phyloP scores from a whole-genome alignment of 1,140 invertebrate genomes.

The Aphelinus atriplicis region DNA sequence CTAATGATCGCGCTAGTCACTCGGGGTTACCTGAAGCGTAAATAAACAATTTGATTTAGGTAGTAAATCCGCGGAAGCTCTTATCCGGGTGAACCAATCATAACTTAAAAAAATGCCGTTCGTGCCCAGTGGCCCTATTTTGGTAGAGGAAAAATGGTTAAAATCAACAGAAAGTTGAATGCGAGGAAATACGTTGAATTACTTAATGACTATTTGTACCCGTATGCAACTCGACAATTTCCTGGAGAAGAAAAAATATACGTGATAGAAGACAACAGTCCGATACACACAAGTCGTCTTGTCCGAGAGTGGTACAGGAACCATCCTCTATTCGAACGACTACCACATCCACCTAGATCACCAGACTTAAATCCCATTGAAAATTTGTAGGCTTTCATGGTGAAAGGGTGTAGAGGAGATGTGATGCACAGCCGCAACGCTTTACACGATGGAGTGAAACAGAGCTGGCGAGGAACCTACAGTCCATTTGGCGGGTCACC shows the following conservation, averaged over 20 bases:
- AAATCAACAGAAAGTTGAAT: neutral
- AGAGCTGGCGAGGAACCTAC: slow-evolving; percentile 67
- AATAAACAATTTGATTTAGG: no score
- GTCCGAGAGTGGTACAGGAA: slow-evolving; percentile 24
- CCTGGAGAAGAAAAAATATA: neutral
- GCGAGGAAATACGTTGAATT: neutral
- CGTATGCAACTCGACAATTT: neutral
- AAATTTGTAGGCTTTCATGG: slow-evolving; percentile 48
- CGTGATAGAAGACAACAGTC: slow-evolving; percentile 35
- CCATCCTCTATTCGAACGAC: slow-evolving; percentile 25
- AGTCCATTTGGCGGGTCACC: no score
- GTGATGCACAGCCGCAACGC: no score
- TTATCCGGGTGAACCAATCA: no score
- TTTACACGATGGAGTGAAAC: no score
- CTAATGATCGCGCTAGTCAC: no score
- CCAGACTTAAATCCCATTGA: slow-evolving; percentile 52
- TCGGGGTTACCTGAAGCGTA: no score
- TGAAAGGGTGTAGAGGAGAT: neutral
- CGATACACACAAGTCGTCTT: slow-evolving; percentile 24
- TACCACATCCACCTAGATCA: slow-evolving; percentile 47
- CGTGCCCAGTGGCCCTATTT: no score
- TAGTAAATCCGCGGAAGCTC: no score
- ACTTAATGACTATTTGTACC: neutral
- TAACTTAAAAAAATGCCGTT: no score
- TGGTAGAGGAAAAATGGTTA: no score